phyloP scores from a whole-genome alignment of 2,113 vertebrate species.

The Anguilla japonica region DNA sequence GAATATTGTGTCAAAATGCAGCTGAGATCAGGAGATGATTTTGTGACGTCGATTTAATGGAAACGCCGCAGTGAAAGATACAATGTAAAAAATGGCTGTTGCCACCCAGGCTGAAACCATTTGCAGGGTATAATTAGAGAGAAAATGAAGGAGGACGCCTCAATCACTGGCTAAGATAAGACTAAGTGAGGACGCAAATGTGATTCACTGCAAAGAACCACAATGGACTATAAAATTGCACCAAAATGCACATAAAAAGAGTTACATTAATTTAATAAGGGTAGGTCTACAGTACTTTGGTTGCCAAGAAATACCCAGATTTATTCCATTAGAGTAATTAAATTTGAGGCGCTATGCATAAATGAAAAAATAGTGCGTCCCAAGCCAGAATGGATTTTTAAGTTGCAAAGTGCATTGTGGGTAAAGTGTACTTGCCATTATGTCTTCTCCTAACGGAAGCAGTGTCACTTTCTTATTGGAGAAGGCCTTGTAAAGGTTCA shows the following conservation, averaged over 20 bases:
- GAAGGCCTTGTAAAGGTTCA: constrained; percentile 41
- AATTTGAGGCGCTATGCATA: not conserved
- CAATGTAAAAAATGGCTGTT: constrained; percentile 47
- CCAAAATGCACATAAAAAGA: not conserved
- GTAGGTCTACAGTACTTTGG: not conserved
- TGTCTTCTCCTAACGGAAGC: constrained; percentile 18
- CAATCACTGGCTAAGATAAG: constrained; percentile 45
- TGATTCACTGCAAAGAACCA: not conserved
- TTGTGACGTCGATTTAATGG: not conserved
- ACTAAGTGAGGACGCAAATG: not conserved
- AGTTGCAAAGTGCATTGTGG: not conserved
- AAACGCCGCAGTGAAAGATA: constrained; percentile 49
- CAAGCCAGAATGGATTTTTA: not conserved
- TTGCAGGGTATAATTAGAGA: constrained; percentile 66
- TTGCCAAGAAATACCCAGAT: not conserved
- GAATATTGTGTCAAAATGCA: constrained; percentile 6
- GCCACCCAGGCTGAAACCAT: constrained; percentile 61
- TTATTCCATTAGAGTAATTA: not conserved
- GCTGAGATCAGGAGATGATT: constrained; percentile 3
- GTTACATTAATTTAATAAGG: not conserved
- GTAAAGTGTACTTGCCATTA: constrained; percentile 2
- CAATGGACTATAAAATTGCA: not conserved
- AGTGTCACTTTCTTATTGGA: constrained; percentile 27
- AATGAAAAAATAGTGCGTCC: not conserved
- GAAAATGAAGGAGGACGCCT: constrained; percentile 51